Evolutionary conservation across 2,888 invertebrate species (phyloP).

Genomic region (Pammene fasciana): DNA sequence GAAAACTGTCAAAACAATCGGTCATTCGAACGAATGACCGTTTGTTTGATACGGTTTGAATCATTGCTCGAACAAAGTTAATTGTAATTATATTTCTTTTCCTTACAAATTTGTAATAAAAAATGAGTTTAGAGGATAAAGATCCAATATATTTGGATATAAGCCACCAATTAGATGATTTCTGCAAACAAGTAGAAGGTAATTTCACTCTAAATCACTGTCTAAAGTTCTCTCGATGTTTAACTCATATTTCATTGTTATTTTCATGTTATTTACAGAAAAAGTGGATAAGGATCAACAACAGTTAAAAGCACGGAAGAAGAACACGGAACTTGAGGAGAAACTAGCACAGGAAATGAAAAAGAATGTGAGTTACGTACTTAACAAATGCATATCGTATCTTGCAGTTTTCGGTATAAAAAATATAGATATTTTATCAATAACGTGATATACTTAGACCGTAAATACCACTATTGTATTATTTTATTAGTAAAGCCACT

Average conservation of each 20-base stretch:
- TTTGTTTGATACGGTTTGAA: not conserved
- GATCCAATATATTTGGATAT: constrained; percentile 37
- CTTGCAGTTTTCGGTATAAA: not conserved
- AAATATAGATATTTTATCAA: not conserved
- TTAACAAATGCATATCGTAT: not conserved
- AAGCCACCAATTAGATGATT: constrained; percentile 26
- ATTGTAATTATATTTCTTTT: not conserved
- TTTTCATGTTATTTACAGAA: constrained; percentile 54
- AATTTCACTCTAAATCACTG: not conserved
- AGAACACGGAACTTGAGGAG: constrained; percentile 64
- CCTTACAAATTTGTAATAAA: constrained; percentile 33
- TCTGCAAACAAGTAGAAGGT: constrained; percentile 40
- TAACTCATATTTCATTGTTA: not conserved
- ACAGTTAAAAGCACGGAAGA: constrained; percentile 62
- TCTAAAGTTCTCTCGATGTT: not conserved
- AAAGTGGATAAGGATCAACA: constrained; percentile 64
- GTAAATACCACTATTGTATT: not conserved
- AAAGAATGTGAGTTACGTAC: constrained; percentile 58
- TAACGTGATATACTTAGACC: not conserved
- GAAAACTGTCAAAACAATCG: not conserved
- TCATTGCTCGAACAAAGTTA: not conserved
- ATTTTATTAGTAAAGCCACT: not conserved
- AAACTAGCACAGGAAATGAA: constrained; percentile 67
- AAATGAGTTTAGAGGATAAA: constrained; percentile 52
- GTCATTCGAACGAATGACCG: not conserved